Percentiles rank a stretch among this genome's conserved stretches.
Evolutionary conservation across 2,888 invertebrate genomes (phyloP).

Genomic region (Vannuccia rotundouncinata): DNA sequence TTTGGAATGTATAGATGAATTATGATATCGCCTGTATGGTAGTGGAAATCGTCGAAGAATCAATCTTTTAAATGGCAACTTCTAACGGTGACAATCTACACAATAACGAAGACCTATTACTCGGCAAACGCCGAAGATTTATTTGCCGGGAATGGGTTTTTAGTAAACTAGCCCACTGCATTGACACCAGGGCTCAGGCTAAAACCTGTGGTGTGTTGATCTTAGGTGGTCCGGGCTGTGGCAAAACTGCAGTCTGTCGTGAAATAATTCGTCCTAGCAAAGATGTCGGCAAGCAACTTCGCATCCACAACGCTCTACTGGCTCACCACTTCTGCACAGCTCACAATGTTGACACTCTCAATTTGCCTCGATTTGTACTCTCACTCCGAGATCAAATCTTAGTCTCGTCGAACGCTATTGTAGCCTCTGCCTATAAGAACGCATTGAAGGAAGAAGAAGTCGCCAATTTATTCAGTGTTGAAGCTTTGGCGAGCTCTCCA

Average conservation of each 20-base stretch:
- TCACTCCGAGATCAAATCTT: conserved; percentile 16
- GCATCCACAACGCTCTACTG: conserved; percentile 70
- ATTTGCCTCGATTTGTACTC: conserved; percentile 22
- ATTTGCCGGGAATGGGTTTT: conserved; percentile 92
- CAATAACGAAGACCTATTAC: not conserved
- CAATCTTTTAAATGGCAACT: not conserved
- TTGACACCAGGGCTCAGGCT: conserved; percentile 71
- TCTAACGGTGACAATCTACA: not conserved
- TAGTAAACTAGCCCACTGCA: conserved; percentile 79
- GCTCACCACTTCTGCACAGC: conserved; percentile 62
- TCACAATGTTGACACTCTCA: conserved; percentile 25
- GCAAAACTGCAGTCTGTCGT: conserved; percentile 66
- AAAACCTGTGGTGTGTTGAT: conserved; percentile 79
- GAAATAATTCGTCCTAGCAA: conserved; percentile 65
- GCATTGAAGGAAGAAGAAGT: not conserved
- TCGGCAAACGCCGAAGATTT: conserved; percentile 58
- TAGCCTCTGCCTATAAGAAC: conserved; percentile 59
- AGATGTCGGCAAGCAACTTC: conserved; percentile 58
- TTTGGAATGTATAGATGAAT: not conserved
- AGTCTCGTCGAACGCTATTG: conserved; percentile 57
- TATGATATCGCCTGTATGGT: not conserved
- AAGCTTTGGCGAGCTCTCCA: conserved; percentile 62
- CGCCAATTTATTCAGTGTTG: not conserved
- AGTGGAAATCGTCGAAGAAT: not conserved
- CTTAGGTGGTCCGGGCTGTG: conserved; percentile 83